Conservation (phyloP, 2,797 vertebrate genomes). For the Monodelphis domestica region DNA sequence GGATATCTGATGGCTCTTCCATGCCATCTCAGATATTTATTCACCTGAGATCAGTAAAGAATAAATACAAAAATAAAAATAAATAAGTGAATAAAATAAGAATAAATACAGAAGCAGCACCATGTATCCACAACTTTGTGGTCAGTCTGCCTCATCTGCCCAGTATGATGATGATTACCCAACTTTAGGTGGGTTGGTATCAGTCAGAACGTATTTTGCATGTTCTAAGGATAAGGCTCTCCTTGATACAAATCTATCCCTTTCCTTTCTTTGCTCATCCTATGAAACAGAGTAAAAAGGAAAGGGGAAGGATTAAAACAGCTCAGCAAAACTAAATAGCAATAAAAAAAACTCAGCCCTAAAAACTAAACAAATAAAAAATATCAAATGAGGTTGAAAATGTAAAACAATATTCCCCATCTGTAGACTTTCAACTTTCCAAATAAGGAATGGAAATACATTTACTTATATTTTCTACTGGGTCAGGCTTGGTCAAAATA, state of each 20-base stretch:
- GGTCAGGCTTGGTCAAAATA: not conserved
- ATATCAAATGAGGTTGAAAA: not conserved
- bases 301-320: not conserved
- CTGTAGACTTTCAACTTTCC: not conserved
- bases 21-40: not conserved
- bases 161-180: not conserved
- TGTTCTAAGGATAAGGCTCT: not conserved
- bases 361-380: not conserved
- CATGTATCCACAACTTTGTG: not conserved
- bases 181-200: not conserved
- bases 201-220: not conserved
- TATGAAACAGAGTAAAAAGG: not conserved
- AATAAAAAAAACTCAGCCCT: not conserved
- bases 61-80: too few relatives aligned
- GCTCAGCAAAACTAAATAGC: not conserved
- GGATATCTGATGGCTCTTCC: not conserved
- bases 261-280: not conserved
- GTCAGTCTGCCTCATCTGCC: not conserved
- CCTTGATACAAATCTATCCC: not conserved
- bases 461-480: not conserved
- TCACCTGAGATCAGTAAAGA: not conserved
- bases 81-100: too few relatives aligned
- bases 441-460: not conserved
- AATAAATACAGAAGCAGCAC: not conserved
- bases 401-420: not conserved